These are phyloP conservation scores for Orius laevigatus DNA, from an alignment of 1,140 invertebrate species.

Conservation along the genomic window DNA sequence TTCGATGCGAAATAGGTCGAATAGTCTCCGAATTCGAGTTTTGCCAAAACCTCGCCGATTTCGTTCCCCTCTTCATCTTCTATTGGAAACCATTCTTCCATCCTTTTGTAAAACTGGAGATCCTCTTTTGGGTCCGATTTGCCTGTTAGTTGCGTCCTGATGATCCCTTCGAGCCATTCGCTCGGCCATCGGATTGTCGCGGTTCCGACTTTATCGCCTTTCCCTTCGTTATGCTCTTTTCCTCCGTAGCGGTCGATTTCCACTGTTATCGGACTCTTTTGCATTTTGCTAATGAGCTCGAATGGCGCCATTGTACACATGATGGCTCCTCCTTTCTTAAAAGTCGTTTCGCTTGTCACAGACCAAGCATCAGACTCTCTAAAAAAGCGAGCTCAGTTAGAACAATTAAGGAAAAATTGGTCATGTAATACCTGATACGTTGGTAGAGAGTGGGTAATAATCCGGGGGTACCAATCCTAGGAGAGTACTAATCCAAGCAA, in stretches of 20 bases:
- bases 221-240: not conserved
- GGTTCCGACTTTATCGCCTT: too few species aligned
- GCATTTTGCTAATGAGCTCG: not conserved
- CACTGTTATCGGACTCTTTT: not conserved
- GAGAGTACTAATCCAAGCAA: too few species aligned
- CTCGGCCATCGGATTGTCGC: too few species aligned
- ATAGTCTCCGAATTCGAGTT: not conserved
- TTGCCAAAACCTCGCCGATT: not conserved
- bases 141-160: too few species aligned
- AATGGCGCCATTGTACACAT: not conserved
- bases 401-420: too few species aligned
- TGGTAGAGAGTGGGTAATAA: too few species aligned
- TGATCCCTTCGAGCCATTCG: too few species aligned
- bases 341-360: not conserved
- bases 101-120: not conserved
- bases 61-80: not conserved
- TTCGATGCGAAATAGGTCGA: not conserved
- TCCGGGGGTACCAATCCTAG: too few species aligned
- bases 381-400: too few species aligned
- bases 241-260: conserved; percentile 1
- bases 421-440: too few species aligned
- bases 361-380: conserved; percentile 1
- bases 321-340: not conserved
- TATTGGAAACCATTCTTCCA: not conserved
- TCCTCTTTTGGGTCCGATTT: not conserved